phyloP scores from a whole-genome alignment of 2,797 vertebrate species.

The Pseudomugil tenellus region DNA sequence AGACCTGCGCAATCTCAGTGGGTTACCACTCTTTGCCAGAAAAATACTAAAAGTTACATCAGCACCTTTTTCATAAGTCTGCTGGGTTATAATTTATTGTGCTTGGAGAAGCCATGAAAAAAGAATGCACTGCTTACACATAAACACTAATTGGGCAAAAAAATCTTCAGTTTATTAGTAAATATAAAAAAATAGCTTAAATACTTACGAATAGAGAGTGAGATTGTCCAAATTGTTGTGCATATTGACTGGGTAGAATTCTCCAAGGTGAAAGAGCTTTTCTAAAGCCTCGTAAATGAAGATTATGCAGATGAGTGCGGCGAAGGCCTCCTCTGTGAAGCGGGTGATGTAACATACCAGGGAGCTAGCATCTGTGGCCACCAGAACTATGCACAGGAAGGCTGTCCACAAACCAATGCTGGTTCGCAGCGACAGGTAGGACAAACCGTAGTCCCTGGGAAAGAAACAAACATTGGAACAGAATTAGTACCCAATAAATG shows the following conservation, averaged over 20 bases:
- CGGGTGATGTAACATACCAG: conserved; percentile 97
- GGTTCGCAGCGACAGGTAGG: conserved; percentile 92
- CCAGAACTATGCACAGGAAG: conserved; percentile 91
- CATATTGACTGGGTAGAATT: conserved; percentile 91
- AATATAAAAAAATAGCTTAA: neutral
- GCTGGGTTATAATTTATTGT: too few species aligned
- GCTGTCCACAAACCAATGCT: conserved; percentile 96
- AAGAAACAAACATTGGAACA: conserved; percentile 37
- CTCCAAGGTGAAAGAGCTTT: conserved; percentile 93
- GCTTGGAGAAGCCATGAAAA: too few species aligned
- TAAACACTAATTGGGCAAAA: too few species aligned
- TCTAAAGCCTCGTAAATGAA: conserved; percentile 97
- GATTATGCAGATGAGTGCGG: conserved; percentile 96
- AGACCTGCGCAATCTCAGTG: neutral
- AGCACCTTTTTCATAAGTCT: too few species aligned
- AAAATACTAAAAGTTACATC: too few species aligned
- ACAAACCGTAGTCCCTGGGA: conserved; percentile 89
- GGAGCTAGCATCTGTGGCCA: conserved; percentile 95
- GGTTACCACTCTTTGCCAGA: too few species aligned
- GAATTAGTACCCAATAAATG: neutral
- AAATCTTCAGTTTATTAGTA: neutral
- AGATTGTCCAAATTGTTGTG: conserved; percentile 89
- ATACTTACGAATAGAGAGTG: conserved; percentile 90
- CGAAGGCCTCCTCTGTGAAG: conserved; percentile 96
- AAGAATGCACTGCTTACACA: too few species aligned